Evolutionary conservation across 2,888 invertebrate genomes (phyloP), one percentile per base, ranked within the genome.

Genomic region (Mactromeris polynyma): DNA sequence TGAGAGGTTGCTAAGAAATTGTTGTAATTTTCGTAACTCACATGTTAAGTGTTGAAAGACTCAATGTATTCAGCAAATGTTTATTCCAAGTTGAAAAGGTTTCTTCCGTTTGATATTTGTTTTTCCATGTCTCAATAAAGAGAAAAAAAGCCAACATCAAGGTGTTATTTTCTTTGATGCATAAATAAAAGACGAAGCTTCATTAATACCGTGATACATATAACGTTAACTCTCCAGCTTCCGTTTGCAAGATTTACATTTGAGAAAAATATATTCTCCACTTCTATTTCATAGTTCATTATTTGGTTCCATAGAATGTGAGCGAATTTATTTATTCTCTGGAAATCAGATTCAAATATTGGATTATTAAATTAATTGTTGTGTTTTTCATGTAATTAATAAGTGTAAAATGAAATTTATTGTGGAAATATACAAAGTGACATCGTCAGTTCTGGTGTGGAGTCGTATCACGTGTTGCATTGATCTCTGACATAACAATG

Each of bases 151-250:
- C 82, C 82, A 11, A 83, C 81, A 82, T 87, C 82, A 81, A 77
- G 81, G 86, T 87, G 42, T 40, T 38, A 78, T 51, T 82, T 58
- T 42, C 82, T 87, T 87, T 87, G 86, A 87, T 69, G 86, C 31
- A 77, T 78, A 87, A 77, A 82, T 87, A 64, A 69, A 80, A 69
- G 64, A 64, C 21, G 19, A 36, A 33, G 58, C n/a, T 33, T 78
- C 86, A 87, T 83, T 87, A 87, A 78, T 58, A 9, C 42, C 17
- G 21, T 36, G 42, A 42, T 79, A 38, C 26, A 42, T 42, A 79
- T 40, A 73, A 46, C 46, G 17, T 26, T 46, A 46, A 46, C 11
- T 73, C 17, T 40, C 19, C 73, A 46, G 26, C 40, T 83, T 46
- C 26, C 69, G 17, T 73, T 9, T 73, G 36, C 19, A 36, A 73